Percentiles rank a stretch among this genome's conserved stretches.
Conservation (phyloP, 2,888 invertebrate species). For the Acleris laterana region DNA sequence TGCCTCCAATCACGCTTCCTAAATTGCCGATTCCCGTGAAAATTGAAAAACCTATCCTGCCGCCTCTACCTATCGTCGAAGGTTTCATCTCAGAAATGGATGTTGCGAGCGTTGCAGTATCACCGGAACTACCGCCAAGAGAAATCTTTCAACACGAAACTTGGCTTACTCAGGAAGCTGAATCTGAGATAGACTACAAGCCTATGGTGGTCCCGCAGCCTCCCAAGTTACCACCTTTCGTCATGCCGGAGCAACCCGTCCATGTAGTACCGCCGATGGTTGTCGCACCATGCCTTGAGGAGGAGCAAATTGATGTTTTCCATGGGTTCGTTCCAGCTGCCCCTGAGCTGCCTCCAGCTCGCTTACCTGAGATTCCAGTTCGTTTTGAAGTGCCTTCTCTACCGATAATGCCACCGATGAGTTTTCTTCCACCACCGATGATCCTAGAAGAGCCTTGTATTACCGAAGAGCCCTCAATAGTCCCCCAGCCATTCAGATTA, state of each 20-base stretch:
- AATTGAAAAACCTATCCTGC: constrained; percentile 2
- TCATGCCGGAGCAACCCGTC: constrained; percentile 20
- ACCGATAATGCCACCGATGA: constrained; percentile 3
- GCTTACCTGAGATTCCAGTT: constrained; percentile 19
- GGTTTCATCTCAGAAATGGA: constrained; percentile 3
- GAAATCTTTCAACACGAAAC: constrained; percentile 2
- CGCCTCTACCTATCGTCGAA: constrained; percentile 10
- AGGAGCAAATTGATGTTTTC: not conserved
- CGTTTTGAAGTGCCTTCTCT: constrained; percentile 17
- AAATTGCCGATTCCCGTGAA: constrained; percentile 28
- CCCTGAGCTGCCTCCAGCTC: constrained; percentile 17
- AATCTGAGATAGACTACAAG: not conserved
- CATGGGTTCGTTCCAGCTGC: constrained; percentile 14
- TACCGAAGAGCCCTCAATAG: constrained; percentile 16
- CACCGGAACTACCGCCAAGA: constrained; percentile 17
- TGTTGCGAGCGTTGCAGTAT: constrained; percentile 10
- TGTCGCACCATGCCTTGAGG: constrained; percentile 14
- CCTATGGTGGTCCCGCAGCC: constrained; percentile 38
- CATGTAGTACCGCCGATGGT: constrained; percentile 1
- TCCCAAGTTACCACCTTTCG: constrained; percentile 38
- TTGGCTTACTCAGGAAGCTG: not conserved
- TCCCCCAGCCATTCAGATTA: not conserved
- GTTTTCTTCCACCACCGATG: constrained; percentile 7
- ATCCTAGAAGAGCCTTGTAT: constrained; percentile 27
- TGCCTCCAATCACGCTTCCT: constrained; percentile 37